Evolutionary conservation across 37 sponge, comb jelly and placozoan species (phyloP).

Genomic region (Halisarca cf. caerulea): DNA sequence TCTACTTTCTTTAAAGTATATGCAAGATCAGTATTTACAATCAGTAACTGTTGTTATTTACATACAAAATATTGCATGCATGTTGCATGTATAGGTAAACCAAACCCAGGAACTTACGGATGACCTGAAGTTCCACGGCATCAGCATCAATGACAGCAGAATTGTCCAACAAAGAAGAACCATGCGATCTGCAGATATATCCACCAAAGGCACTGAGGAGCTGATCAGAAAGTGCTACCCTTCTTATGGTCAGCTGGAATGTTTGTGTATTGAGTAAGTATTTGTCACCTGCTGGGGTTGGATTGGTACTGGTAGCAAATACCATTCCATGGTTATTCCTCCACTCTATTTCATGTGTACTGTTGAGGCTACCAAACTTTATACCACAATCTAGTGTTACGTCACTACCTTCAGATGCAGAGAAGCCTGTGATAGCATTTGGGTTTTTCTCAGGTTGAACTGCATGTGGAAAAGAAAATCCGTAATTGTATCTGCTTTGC

Average conservation of each 20-base stretch:
- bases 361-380: not conserved
- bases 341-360: not conserved
- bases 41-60: not conserved
- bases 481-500: too few relatives aligned
- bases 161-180: not conserved
- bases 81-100: not conserved
- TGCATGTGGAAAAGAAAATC: not conserved
- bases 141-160: not conserved
- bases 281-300: not conserved
- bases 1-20: too few relatives aligned
- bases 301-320: not conserved
- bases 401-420: not conserved
- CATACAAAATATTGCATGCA: not conserved
- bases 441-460: not conserved
- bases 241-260: constrained; percentile 1
- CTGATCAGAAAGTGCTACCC: not conserved
- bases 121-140: not conserved
- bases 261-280: constrained; percentile 1
- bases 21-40: too few relatives aligned
- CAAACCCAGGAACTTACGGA: not conserved
- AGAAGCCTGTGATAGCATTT: not conserved
- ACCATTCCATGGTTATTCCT: not conserved
- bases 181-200: not conserved
- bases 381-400: not conserved
- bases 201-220: not conserved